phyloP scores from a whole-genome alignment of 2,888 invertebrate species.

The Clistopyga incitator region DNA sequence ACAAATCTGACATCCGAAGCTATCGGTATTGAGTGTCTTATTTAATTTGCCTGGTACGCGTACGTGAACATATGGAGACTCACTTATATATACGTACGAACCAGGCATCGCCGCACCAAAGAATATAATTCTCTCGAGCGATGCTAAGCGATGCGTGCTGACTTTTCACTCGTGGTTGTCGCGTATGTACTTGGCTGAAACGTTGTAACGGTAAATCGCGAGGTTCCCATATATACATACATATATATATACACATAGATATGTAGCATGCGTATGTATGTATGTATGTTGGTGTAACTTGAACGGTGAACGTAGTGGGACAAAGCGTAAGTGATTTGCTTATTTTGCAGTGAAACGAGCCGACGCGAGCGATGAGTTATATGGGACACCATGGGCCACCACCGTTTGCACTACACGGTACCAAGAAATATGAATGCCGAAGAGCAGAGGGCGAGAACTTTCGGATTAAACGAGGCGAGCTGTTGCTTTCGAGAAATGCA shows the following conservation, averaged over 20 bases:
- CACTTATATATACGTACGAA: not conserved
- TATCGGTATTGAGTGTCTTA: too few species aligned
- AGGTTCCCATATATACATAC: not conserved
- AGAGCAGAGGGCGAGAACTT: not conserved
- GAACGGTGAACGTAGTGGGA: not conserved
- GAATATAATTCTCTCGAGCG: slow-evolving; percentile 31
- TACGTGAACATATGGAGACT: not conserved
- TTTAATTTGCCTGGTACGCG: slow-evolving; percentile 2
- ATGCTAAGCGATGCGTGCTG: slow-evolving; percentile 20
- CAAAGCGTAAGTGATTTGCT: slow-evolving; percentile 28
- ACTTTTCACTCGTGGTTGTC: slow-evolving; percentile 45
- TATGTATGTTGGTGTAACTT: not conserved
- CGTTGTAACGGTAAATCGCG: slow-evolving; percentile 45
- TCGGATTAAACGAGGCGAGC: not conserved
- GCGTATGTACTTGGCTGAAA: slow-evolving; percentile 22
- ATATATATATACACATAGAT: not conserved
- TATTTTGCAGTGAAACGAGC: not conserved
- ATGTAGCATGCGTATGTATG: not conserved
- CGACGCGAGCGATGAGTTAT: slow-evolving; percentile 7
- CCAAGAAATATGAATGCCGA: not conserved
- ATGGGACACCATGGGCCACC: not conserved
- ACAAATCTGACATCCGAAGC: too few species aligned
- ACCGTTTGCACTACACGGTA: not conserved
- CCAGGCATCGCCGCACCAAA: slow-evolving; percentile 7
- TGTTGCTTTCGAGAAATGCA: not conserved